Conservation (phyloP, 2,113 vertebrate species). For the Toxotes chatareus region DNA sequence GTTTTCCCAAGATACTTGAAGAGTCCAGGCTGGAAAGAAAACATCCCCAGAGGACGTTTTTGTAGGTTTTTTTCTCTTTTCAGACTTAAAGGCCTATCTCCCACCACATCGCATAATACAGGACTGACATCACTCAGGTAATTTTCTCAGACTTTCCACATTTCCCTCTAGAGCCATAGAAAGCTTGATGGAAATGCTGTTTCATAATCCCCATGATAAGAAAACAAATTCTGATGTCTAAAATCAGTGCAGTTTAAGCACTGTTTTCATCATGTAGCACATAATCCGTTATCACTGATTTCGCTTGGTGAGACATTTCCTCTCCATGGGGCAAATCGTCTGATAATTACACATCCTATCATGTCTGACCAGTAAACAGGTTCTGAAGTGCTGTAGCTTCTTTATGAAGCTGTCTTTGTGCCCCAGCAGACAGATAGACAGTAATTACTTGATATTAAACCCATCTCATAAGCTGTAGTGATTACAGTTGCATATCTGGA, state of each 20-base stretch:
- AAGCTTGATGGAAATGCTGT: constrained; percentile 41
- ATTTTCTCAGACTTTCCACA: constrained; percentile 20
- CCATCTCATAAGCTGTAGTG: constrained; percentile 49
- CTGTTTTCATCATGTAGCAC: constrained; percentile 38
- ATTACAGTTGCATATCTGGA: constrained; percentile 55
- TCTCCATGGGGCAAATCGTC: constrained; percentile 45
- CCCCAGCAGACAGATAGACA: constrained; percentile 62
- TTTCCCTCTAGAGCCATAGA: constrained; percentile 33
- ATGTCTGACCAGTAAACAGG: constrained; percentile 65
- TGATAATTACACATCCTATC: constrained; percentile 61
- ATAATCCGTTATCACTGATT: constrained; percentile 57
- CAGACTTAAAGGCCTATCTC: constrained; percentile 15
- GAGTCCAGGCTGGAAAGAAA: not conserved
- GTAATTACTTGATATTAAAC: constrained; percentile 69
- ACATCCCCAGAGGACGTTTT: not conserved
- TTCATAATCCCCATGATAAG: constrained; percentile 44
- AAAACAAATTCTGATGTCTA: constrained; percentile 47
- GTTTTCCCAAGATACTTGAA: not conserved
- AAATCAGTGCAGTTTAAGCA: constrained; percentile 49
- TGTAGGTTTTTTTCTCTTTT: not conserved
- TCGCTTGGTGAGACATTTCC: constrained; percentile 49
- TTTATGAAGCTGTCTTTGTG: constrained; percentile 35
- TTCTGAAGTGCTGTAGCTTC: constrained; percentile 53
- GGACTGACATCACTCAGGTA: constrained; percentile 40
- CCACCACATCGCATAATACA: constrained; percentile 6